These are phyloP conservation scores for Datnioides undecimradiatus DNA, from an alignment of 2,113 vertebrate species.

Conservation along the genomic window DNA sequence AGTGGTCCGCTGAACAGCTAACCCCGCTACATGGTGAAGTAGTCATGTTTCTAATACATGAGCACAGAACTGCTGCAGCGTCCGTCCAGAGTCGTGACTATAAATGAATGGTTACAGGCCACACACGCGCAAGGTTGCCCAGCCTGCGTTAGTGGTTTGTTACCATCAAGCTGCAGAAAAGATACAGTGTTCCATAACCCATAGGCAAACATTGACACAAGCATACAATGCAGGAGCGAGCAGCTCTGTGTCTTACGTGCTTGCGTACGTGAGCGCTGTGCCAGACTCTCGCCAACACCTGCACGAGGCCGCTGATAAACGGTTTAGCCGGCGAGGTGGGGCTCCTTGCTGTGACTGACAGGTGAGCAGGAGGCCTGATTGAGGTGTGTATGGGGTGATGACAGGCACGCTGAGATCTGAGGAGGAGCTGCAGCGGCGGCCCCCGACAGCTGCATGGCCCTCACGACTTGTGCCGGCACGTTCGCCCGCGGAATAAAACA, in stretches of 20 bases:
- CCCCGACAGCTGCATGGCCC: constrained; percentile 75
- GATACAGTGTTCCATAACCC: constrained; percentile 27
- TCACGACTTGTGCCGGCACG: constrained; percentile 78
- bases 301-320: constrained; percentile 61
- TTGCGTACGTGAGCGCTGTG: constrained; percentile 35
- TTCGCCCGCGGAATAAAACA: constrained; percentile 54
- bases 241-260: constrained; percentile 10
- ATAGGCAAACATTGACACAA: constrained; percentile 49
- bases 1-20: neutral
- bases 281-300: constrained; percentile 75
- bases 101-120: neutral
- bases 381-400: constrained; percentile 81
- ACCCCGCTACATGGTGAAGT: neutral
- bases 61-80: neutral
- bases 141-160: neutral
- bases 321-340: constrained; percentile 58
- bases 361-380: constrained; percentile 81
- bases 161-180: constrained; percentile 3
- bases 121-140: neutral
- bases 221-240: constrained; percentile 13
- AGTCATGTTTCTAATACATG: neutral
- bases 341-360: constrained; percentile 72
- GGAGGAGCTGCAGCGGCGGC: constrained; percentile 53
- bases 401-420: constrained; percentile 81
- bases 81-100: neutral